Conservation (phyloP, 2,888 invertebrate species). For the Nomada hirtipes region DNA sequence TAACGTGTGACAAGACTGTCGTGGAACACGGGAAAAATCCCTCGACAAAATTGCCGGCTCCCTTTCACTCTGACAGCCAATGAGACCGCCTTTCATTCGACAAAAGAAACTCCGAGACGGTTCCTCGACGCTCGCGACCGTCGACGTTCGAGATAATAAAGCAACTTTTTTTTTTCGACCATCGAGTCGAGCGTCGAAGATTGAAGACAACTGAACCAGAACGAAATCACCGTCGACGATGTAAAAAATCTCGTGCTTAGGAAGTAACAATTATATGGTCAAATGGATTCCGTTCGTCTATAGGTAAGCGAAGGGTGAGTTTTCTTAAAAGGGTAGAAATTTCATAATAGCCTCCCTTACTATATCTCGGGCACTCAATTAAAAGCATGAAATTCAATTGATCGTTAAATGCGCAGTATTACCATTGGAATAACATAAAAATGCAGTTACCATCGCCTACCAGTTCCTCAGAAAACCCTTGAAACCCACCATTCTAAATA, state of each 20-base stretch:
- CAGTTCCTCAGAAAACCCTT: no score
- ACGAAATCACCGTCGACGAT: background rate
- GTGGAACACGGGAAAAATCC: slow-evolving; percentile 43
- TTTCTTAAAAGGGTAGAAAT: no score
- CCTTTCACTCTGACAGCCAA: slow-evolving; percentile 38
- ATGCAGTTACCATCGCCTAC: no score
- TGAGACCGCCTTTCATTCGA: slow-evolving; percentile 46
- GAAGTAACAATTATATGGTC: background rate
- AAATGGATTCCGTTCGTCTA: no score
- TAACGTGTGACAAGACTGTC: slow-evolving; percentile 35
- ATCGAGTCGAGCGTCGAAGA: slow-evolving; percentile 5
- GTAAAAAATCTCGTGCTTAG: background rate
- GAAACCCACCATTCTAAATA: no score
- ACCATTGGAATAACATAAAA: no score
- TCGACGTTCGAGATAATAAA: slow-evolving; percentile 37
- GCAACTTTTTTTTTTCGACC: slow-evolving; percentile 26
- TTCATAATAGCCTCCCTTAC: no score
- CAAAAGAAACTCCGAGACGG: slow-evolving; percentile 25
- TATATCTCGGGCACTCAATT: no score
- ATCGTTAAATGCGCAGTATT: no score
- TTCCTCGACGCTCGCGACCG: slow-evolving; percentile 7
- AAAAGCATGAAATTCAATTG: no score
- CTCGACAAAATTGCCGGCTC: slow-evolving; percentile 44
- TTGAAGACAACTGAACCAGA: slow-evolving; percentile 9
- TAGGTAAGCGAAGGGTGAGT: no score